These are phyloP conservation scores for Mnemiopsis leidyi DNA, from an alignment of 37 sponge, comb jelly and placozoan genomes.

Conservation along the genomic window DNA sequence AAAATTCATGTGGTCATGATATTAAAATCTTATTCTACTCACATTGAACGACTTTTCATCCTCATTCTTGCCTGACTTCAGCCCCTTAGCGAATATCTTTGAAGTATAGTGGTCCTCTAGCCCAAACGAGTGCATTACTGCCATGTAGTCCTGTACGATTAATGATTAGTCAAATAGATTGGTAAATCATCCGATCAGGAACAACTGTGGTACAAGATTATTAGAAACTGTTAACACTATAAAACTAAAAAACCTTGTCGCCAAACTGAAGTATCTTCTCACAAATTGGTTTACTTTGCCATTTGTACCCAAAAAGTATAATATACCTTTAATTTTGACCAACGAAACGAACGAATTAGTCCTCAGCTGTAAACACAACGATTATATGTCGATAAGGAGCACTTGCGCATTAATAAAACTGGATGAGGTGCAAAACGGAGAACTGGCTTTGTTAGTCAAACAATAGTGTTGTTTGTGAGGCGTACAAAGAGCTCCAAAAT, in stretches of 20 bases:
- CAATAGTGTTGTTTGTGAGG: background rate
- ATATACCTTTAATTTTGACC: too few relatives aligned
- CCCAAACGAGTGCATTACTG: slow-evolving; percentile 36
- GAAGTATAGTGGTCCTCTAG: background rate
- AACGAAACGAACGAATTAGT: background rate
- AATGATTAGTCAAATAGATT: too few relatives aligned
- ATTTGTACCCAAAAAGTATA: too few relatives aligned
- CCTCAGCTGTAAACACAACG: background rate
- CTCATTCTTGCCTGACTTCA: slow-evolving; percentile 11
- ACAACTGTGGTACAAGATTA: too few relatives aligned
- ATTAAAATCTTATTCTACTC: too few relatives aligned
- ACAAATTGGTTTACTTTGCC: background rate
- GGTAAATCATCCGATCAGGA: too few relatives aligned
- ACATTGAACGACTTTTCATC: slow-evolving; percentile 27
- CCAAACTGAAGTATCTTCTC: background rate
- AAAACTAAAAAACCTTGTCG: background rate
- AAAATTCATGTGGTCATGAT: too few relatives aligned
- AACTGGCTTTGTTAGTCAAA: background rate
- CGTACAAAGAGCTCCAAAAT: background rate
- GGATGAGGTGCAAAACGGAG: background rate
- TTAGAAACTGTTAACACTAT: too few relatives aligned
- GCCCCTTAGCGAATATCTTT: slow-evolving; percentile 51
- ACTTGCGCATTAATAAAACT: background rate
- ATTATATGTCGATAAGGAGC: background rate
- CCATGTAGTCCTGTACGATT: background rate